Conservation (phyloP, 2,113 vertebrate genomes). For the Panthera leo region DNA sequence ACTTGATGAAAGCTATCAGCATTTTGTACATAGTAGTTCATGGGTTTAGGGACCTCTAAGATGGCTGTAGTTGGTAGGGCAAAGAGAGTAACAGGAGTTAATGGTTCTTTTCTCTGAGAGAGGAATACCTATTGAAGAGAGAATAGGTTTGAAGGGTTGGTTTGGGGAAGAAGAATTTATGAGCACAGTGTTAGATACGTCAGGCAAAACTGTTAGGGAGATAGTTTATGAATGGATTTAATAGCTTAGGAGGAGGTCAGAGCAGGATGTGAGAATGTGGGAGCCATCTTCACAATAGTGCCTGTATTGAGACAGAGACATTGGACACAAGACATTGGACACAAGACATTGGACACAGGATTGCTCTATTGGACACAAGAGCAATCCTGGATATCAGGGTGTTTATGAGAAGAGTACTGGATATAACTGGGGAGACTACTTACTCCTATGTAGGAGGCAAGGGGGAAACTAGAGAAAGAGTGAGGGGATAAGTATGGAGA, state of each 20-base stretch:
- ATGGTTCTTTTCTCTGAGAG: background rate
- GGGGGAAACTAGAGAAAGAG: background rate
- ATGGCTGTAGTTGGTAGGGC: background rate
- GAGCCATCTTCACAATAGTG: background rate
- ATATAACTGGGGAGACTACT: background rate
- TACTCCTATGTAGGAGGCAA: background rate
- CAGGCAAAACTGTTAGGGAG: background rate
- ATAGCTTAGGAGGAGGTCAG: background rate
- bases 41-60: background rate
- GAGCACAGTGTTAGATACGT: background rate
- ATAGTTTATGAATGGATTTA: background rate
- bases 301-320: too few relatives aligned
- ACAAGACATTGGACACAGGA: too few relatives aligned
- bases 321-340: too few relatives aligned
- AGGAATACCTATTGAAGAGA: background rate
- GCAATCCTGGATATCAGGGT: background rate
- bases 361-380: background rate
- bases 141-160: background rate
- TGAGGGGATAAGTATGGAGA: background rate
- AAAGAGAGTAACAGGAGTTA: background rate
- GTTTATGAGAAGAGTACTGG: background rate
- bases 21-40: background rate
- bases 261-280: background rate
- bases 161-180: background rate
- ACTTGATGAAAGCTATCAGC: background rate